Evolutionary conservation across 2,797 vertebrate genomes (phyloP), one percentile per base, ranked within the genome.

Genomic region (Malurus leucopterus): DNA sequence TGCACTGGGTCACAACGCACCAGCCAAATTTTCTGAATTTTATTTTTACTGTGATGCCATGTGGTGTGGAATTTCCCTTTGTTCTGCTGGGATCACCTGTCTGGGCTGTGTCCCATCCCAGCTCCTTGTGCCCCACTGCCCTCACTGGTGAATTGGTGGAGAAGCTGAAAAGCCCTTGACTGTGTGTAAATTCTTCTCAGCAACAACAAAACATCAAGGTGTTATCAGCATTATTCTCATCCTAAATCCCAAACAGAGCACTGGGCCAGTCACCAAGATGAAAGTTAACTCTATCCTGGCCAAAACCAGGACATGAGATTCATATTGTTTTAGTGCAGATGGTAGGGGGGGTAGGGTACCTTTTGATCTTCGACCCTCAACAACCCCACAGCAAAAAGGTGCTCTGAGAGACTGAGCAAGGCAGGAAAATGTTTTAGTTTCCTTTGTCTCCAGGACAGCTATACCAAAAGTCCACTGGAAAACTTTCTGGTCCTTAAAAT

Each of bases 281-380:
- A 69, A 36, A 59, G 51, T 21, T 26, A 51, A n/a, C 26, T 44
- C 17, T 26, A 26, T 59, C n/a, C 27, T 59, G 11, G 38, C 24
- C 8, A 43, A 44, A 69, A n/a, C 14, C 26, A 69, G 22, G 9
- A 43, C 54, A 36, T 8, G 16, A 15, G 17, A 5, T 2, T 68
- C 26, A 17, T 19, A 7, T n/a, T 43, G 51, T 43, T 36, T 1
- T 36, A 50, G 9, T 17, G 46, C 17, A n/a, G 9, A 14, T 44
- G 17, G 21, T 22, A 51, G 26, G 0, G 26, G 0, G 0, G 11
- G 21, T 22, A 59, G 21, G 0, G 38, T 7, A 26, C 3, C 14
- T 19, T 26, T 8, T 36, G 17, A n/a, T 59, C 21, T 69, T 44
- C 26, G n/a, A 34, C 30, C 10, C 13, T 49, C 43, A 49, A 36